These are phyloP conservation scores for Brachirus orientalis DNA, from an alignment of 2,113 vertebrate species.

Conservation along the genomic window DNA sequence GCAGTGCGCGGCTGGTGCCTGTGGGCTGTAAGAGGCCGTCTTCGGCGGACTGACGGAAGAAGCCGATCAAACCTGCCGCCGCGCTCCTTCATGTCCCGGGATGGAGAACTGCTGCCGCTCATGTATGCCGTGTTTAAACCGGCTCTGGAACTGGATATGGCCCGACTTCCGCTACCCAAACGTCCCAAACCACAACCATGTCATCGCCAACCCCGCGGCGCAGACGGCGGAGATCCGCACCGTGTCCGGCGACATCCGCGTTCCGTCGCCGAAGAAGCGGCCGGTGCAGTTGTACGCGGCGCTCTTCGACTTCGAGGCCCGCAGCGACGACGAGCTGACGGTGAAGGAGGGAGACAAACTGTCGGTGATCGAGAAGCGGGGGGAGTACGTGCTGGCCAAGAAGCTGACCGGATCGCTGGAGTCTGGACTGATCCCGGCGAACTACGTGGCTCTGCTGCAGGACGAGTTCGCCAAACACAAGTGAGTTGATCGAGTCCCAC, in stretches of 20 bases:
- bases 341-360: slow-evolving; percentile 88
- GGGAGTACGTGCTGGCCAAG: slow-evolving; percentile 86
- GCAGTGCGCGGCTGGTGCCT: slow-evolving; percentile 5
- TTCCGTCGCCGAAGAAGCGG: slow-evolving; percentile 77
- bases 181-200: slow-evolving; percentile 52
- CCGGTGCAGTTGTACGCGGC: slow-evolving; percentile 83
- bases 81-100: slow-evolving; percentile 57
- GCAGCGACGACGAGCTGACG: slow-evolving; percentile 86
- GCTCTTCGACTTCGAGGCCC: slow-evolving; percentile 88
- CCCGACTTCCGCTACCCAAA: slow-evolving; percentile 74
- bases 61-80: neutral
- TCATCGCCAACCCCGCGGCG: slow-evolving; percentile 65
- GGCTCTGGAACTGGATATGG: slow-evolving; percentile 92
- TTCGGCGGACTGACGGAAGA: slow-evolving; percentile 8
- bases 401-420: slow-evolving; percentile 85
- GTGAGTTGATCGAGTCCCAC: slow-evolving; percentile 77
- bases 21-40: slow-evolving; percentile 70
- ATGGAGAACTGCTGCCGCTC: slow-evolving; percentile 90
- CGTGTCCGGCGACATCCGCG: slow-evolving; percentile 77
- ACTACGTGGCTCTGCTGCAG: slow-evolving; percentile 86
- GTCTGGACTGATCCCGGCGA: slow-evolving; percentile 87
- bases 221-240: slow-evolving; percentile 70
- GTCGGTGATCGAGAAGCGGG: slow-evolving; percentile 87
- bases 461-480: slow-evolving; percentile 85
- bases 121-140: slow-evolving; percentile 83